These are phyloP conservation scores for Portunus trituberculatus DNA, from an alignment of 1,140 invertebrate genomes.

Conservation along the genomic window DNA sequence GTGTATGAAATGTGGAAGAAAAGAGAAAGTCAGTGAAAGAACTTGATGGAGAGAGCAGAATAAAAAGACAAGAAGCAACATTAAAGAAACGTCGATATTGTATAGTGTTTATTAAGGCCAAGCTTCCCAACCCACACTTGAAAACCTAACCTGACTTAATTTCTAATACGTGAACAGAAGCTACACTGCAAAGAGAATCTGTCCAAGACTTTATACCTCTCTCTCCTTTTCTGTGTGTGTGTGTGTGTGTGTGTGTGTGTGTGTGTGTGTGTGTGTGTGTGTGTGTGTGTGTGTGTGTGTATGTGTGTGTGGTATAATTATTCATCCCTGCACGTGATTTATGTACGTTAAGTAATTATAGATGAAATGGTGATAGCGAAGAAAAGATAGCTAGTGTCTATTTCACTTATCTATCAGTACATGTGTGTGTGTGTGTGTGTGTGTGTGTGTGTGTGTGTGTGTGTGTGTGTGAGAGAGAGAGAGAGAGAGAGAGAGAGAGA, in stretches of 20 bases:
- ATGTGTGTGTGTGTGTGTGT: slow-evolving; percentile 25
- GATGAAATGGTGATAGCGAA: not conserved
- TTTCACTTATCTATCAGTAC: not conserved
- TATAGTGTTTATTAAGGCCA: too few relatives aligned
- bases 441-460: slow-evolving; percentile 36
- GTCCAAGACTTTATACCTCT: not conserved
- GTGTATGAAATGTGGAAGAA: too few relatives aligned
- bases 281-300: slow-evolving; percentile 29
- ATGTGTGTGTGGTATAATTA: not conserved
- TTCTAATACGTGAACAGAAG: too few relatives aligned
- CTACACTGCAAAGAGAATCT: too few relatives aligned
- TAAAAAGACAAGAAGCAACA: too few relatives aligned
- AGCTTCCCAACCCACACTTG: too few relatives aligned
- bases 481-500: slow-evolving; percentile 36
- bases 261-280: not conserved
- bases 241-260: not conserved
- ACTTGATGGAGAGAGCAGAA: too few relatives aligned
- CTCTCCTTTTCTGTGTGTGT: too few relatives aligned
- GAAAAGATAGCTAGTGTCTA: too few relatives aligned
- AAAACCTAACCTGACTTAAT: too few relatives aligned
- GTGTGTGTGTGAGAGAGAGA: slow-evolving; percentile 16
- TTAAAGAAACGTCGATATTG: too few relatives aligned
- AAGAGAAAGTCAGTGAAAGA: too few relatives aligned
- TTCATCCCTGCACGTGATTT: not conserved
- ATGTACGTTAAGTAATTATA: not conserved